Base-by-base conservation (phyloP, 2,113 vertebrate species). In the Stercorarius parasiticus region DNA sequence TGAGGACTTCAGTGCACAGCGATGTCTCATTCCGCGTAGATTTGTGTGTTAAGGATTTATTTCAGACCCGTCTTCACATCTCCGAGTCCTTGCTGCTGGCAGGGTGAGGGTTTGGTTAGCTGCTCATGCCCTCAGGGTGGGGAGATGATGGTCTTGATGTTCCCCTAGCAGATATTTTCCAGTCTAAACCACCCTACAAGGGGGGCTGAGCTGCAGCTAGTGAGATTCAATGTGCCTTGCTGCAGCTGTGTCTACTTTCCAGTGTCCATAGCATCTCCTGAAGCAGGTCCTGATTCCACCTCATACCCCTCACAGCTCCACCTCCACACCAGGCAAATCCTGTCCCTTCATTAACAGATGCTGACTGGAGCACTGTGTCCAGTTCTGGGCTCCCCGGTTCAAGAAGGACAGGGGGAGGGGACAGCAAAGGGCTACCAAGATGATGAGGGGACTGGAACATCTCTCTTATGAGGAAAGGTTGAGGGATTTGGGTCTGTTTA, bases 121-220 rank as follows among this genome's bases (percentile, higher is more conserved):
- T 0, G 0, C 61, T 64, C 1, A 0, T 32, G 5, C 61, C 53
- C 21, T 3, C 29, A 10, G 30, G 6, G 26, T 40, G 40, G 45
- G n/a, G 32, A 59, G n/a, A 22, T 18, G 66, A 43, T 21, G 52
- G 9, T 40, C 12, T 45, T 43, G 10, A 25, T 10, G 12, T 5
- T 65, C 55, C 32, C 27, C 10, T 19, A 20, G 36, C 14, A 15
- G 27, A 50, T 45, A 36, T 34, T 53, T 62, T 11, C 56, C 43
- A 34, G 18, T 19, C 30, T 0, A 3, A 62, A 47, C 17, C 32
- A 17, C 21, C 58, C n/a, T 43, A 6, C 22, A 5, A 25, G 59
- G 18, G 22, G 66, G 38, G 14, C 29, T 64, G 67, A 76, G 27
- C 36, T 11, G 36, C 15, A 6, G 34, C n/a, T 40, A 2, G 30